Conservation (phyloP, 35 echinoderm and acorn worm genomes). For the Diadema setosum region DNA sequence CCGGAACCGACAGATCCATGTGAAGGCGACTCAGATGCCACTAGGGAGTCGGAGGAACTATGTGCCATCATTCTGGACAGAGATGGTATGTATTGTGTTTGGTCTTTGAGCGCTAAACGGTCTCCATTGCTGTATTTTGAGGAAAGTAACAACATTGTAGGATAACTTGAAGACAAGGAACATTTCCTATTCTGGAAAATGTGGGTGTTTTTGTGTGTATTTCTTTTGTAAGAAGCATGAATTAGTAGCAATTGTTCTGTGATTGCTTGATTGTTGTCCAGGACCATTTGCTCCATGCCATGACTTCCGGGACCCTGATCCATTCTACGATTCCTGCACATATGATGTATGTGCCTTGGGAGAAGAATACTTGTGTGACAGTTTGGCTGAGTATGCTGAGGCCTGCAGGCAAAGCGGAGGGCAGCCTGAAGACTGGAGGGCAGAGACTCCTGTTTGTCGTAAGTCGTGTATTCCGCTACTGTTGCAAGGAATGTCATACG, state of each 20-base stretch:
- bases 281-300: slow-evolving; percentile 78
- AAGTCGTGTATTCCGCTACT: background rate
- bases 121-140: background rate
- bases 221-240: background rate
- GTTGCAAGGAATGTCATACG: background rate
- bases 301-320: slow-evolving; percentile 21
- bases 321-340: slow-evolving; percentile 56
- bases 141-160: background rate
- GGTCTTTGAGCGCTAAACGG: background rate
- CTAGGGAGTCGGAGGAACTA: slow-evolving; percentile 14
- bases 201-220: too few species aligned
- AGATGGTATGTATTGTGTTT: slow-evolving; percentile 1
- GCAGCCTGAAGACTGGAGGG: slow-evolving; percentile 63
- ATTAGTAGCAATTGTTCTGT: background rate
- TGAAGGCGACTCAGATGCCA: slow-evolving; percentile 26
- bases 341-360: slow-evolving; percentile 87
- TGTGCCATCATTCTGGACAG: slow-evolving; percentile 44
- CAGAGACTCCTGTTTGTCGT: slow-evolving; percentile 49
- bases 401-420: slow-evolving; percentile 49
- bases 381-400: slow-evolving; percentile 54
- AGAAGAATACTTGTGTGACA: slow-evolving; percentile 78
- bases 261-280: background rate
- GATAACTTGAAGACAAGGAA: too few species aligned
- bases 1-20: slow-evolving; percentile 28
- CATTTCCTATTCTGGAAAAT: too few species aligned